phyloP scores from a whole-genome alignment of 2,113 vertebrate species.

The Syrmaticus mikado region DNA sequence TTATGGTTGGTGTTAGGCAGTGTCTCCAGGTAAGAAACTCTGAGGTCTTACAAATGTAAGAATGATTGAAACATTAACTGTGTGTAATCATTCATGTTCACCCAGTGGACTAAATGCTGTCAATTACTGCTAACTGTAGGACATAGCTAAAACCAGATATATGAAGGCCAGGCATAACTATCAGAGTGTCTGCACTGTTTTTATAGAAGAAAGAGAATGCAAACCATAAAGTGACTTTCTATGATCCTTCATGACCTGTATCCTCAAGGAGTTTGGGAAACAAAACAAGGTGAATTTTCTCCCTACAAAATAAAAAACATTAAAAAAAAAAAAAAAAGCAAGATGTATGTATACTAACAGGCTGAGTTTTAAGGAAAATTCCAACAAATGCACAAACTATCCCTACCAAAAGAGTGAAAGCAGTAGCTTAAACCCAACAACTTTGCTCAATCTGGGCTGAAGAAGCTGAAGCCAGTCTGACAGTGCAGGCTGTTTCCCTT shows the following conservation, averaged over 20 bases:
- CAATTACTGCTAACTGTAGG: background rate
- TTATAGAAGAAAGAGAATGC: background rate
- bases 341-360: background rate
- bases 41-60: background rate
- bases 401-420: background rate
- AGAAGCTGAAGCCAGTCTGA: background rate
- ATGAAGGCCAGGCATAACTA: background rate
- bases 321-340: background rate
- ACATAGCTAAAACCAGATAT: background rate
- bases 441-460: background rate
- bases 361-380: background rate
- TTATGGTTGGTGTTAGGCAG: background rate
- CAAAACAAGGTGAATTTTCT: background rate
- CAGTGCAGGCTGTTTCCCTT: background rate
- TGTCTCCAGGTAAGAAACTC: background rate
- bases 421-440: background rate
- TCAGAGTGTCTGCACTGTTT: background rate
- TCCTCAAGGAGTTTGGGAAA: background rate
- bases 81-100: background rate
- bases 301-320: background rate
- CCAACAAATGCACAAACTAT: background rate
- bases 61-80: background rate
- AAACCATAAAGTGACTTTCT: background rate
- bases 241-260: background rate
- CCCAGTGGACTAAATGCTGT: background rate